A percentile compares a stretch with the other conserved stretches of the same genome.
Evolutionary conservation across 2,797 vertebrate genomes (phyloP).

Genomic region (Scyliorhinus canicula): DNA sequence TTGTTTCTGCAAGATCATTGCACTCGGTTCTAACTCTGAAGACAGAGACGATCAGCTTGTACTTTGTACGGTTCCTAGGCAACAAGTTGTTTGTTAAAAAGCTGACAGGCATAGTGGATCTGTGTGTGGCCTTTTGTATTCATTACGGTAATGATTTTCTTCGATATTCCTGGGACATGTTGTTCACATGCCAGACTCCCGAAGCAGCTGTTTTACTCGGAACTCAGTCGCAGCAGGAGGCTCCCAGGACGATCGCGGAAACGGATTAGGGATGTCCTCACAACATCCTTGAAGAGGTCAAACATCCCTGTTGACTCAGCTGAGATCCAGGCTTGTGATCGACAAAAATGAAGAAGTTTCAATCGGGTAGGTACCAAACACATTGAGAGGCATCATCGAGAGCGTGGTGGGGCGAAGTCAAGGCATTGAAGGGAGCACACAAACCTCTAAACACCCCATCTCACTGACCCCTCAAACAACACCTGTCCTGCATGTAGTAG

Average conservation of each 20-base stretch:
- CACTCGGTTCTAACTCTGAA: neutral
- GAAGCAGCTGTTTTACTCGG: neutral
- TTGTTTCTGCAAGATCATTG: neutral
- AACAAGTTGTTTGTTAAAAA: constrained; percentile 1
- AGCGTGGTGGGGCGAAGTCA: neutral
- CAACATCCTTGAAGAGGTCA: neutral
- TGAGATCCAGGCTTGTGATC: neutral
- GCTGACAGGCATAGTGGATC: neutral
- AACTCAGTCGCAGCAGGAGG: neutral
- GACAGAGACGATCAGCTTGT: neutral
- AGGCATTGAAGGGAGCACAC: neutral
- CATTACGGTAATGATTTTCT: neutral
- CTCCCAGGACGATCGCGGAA: neutral
- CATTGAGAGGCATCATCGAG: no score
- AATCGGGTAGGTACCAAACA: neutral
- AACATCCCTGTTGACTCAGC: neutral
- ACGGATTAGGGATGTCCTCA: neutral
- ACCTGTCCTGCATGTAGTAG: no score
- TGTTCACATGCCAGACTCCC: neutral
- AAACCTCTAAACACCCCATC: neutral
- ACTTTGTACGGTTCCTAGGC: constrained; percentile 3
- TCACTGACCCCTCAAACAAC: no score
- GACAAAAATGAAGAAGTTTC: no score
- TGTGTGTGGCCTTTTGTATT: neutral
- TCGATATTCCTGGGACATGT: neutral